phyloP scores from a whole-genome alignment of 2,888 invertebrate species.

The Chrysotoxum bicinctum region DNA sequence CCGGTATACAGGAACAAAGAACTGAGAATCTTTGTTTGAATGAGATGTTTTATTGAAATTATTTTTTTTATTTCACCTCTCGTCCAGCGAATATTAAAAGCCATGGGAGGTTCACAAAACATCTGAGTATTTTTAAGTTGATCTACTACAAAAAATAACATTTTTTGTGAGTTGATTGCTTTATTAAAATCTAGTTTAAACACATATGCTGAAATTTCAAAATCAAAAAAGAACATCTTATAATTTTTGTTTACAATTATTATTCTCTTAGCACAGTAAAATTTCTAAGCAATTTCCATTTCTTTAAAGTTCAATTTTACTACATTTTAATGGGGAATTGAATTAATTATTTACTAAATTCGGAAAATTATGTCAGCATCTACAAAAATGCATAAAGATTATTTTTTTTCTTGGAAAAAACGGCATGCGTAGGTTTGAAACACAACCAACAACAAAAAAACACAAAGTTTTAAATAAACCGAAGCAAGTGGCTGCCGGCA shows the following conservation, averaged over 20 bases:
- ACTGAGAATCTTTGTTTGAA: too few species aligned
- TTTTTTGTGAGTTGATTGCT: too few species aligned
- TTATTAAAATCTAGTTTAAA: not conserved
- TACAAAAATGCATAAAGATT: slow-evolving; percentile 29
- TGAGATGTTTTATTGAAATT: too few species aligned
- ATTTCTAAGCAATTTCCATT: not conserved
- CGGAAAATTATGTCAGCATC: slow-evolving; percentile 48
- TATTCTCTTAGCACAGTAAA: not conserved
- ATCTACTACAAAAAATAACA: too few species aligned
- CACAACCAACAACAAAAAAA: slow-evolving; percentile 4
- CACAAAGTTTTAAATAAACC: slow-evolving; percentile 37
- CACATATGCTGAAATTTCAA: too few species aligned
- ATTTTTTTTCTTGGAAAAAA: not conserved
- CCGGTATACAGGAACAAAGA: too few species aligned
- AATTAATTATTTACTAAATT: slow-evolving; percentile 18
- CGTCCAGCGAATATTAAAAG: too few species aligned
- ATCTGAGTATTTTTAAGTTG: too few species aligned
- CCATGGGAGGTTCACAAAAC: too few species aligned
- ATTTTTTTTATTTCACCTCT: too few species aligned
- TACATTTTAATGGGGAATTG: slow-evolving; percentile 9
- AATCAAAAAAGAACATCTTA: not conserved
- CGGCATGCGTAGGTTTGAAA: slow-evolving; percentile 17
- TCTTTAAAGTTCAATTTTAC: slow-evolving; percentile 12
- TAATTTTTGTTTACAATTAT: not conserved
- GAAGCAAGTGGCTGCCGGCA: slow-evolving; percentile 69